These are phyloP conservation scores for human (Homo sapiens) DNA, from an alignment of 2,113 vertebrate species.

Conservation along the genomic window DNA sequence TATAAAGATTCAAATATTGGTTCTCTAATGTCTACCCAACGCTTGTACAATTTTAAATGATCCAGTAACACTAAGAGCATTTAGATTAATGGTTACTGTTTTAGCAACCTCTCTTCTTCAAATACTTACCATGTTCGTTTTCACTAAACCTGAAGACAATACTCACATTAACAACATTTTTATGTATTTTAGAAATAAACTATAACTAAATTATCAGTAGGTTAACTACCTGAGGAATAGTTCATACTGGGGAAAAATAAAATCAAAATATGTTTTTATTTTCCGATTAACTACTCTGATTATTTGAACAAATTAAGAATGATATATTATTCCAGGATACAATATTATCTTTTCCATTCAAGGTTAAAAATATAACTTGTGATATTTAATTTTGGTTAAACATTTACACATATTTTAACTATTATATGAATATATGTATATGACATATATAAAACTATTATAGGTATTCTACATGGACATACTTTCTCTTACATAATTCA, in stretches of 20 bases:
- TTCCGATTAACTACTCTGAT: background rate
- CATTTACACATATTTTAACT: background rate
- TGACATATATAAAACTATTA: background rate
- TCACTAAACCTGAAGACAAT: background rate
- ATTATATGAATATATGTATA: background rate
- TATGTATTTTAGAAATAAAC: background rate
- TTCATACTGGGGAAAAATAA: background rate
- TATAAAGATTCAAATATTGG: background rate
- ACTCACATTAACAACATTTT: background rate
- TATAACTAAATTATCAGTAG: background rate
- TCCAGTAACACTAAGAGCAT: background rate
- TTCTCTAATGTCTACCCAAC: background rate
- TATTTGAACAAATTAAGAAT: background rate
- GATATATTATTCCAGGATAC: background rate
- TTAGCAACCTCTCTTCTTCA: background rate
- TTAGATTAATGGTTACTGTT: background rate
- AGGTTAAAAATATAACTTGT: background rate
- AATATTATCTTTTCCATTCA: background rate
- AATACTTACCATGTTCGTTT: slow-evolving; percentile 9
- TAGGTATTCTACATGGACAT: background rate
- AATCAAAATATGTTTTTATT: background rate
- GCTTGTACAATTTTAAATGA: slow-evolving; percentile 9
- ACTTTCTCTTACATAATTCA: background rate
- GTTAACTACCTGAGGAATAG: background rate
- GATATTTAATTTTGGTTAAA: background rate